Percentiles rank a stretch among this genome's conserved stretches.
These are phyloP conservation scores for Petrocephalus zakoni DNA, from an alignment of 2,113 vertebrate genomes.

Conservation along the genomic window DNA sequence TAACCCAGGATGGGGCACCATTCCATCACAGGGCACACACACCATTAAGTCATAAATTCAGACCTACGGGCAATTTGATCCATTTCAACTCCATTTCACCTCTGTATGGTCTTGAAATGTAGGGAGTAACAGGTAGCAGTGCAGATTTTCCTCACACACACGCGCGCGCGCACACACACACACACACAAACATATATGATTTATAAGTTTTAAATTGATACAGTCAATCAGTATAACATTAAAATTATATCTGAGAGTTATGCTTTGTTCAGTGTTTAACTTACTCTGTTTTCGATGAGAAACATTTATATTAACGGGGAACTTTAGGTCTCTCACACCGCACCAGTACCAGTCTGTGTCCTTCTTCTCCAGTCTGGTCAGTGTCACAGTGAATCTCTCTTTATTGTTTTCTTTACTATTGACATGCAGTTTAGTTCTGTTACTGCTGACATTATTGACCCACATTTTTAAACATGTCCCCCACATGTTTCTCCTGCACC, in stretches of 20 bases:
- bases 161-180: too few relatives aligned
- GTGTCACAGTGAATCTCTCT: neutral
- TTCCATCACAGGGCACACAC: neutral
- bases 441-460: neutral
- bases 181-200: too few relatives aligned
- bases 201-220: too few relatives aligned
- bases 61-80: too few relatives aligned
- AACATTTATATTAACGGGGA: neutral
- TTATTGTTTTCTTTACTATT: neutral
- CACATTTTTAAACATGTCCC: neutral
- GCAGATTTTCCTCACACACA: too few relatives aligned
- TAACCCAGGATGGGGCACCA: neutral
- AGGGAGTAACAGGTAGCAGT: too few relatives aligned
- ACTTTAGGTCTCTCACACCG: neutral
- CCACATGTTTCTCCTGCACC: neutral
- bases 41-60: neutral
- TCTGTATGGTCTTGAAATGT: too few relatives aligned
- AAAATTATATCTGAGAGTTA: neutral
- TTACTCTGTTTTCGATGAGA: neutral
- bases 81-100: too few relatives aligned
- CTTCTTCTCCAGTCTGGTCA: neutral
- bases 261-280: neutral
- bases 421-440: neutral
- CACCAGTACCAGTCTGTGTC: conserved; percentile 2
- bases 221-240: neutral